phyloP scores from a whole-genome alignment of 2,113 vertebrate genomes.

The Dipodomys stephensi region DNA sequence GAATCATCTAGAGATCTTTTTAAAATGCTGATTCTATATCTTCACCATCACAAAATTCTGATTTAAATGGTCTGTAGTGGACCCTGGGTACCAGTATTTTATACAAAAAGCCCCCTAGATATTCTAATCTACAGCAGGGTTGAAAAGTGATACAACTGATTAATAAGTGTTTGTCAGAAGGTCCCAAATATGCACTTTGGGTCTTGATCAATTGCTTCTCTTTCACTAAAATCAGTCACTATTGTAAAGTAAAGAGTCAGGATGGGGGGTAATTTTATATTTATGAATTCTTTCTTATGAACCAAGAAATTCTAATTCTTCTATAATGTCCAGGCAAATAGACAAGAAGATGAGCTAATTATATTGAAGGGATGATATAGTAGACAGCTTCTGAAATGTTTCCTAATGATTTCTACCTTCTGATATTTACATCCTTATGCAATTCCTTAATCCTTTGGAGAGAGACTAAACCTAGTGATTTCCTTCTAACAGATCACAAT shows the following conservation, averaged over 20 bases:
- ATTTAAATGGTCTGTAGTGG: slow-evolving; percentile 40
- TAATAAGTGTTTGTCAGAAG: slow-evolving; percentile 61
- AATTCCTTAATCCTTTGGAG: background rate
- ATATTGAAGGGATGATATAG: background rate
- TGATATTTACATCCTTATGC: background rate
- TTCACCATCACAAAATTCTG: slow-evolving; percentile 46
- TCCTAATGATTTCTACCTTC: background rate
- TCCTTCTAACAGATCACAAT: background rate
- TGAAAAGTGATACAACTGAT: slow-evolving; percentile 55
- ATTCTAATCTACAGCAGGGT: slow-evolving; percentile 37
- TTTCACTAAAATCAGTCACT: slow-evolving; percentile 49
- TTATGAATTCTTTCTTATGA: slow-evolving; percentile 41
- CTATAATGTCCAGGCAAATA: background rate
- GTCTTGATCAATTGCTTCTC: slow-evolving; percentile 41
- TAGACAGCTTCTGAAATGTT: slow-evolving; percentile 38
- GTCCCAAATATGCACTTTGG: slow-evolving; percentile 48
- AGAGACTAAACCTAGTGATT: background rate
- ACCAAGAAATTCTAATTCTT: slow-evolving; percentile 28
- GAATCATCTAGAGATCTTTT: slow-evolving; percentile 28
- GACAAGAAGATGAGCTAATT: background rate
- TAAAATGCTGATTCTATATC: slow-evolving; percentile 40
- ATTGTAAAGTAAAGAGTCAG: slow-evolving; percentile 48
- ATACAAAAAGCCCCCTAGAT: slow-evolving; percentile 36
- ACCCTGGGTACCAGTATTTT: slow-evolving; percentile 31
- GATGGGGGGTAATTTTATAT: background rate